Percentiles rank a stretch among this genome's conserved stretches.
phyloP scores from a whole-genome alignment of 37 sponge, comb jelly and placozoan genomes.

The Agelas oroides region DNA sequence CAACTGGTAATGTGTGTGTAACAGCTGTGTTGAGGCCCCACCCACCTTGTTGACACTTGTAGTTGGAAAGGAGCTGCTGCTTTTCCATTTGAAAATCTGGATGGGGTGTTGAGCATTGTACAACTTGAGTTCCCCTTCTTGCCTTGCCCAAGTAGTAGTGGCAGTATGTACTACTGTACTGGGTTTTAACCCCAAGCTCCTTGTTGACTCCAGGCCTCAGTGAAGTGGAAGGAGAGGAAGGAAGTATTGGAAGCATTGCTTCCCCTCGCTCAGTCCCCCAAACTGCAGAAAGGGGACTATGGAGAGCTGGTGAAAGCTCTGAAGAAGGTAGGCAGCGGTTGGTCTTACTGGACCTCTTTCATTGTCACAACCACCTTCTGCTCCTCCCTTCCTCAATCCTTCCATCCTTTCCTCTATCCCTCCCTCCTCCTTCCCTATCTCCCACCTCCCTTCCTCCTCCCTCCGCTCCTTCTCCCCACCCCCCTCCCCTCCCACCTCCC shows the following conservation, averaged over 20 bases:
- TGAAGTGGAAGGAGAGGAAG: conserved; percentile 93
- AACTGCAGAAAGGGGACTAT: conserved; percentile 83
- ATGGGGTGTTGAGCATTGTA: no score
- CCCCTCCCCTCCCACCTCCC: neutral
- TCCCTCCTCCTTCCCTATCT: neutral
- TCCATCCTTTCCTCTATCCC: neutral
- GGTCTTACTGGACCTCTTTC: neutral
- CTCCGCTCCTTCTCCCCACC: neutral
- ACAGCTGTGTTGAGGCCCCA: neutral
- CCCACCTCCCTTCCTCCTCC: neutral
- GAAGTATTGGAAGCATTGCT: conserved; percentile 83
- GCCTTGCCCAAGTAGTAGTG: no score
- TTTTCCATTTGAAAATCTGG: no score
- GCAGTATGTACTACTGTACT: no score
- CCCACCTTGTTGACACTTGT: no score
- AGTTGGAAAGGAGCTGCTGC: no score
- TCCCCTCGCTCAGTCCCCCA: conserved; percentile 74
- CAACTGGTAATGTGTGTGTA: conserved; percentile 59
- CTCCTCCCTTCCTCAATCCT: conserved; percentile 7
- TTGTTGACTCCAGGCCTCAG: no score
- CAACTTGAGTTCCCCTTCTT: no score
- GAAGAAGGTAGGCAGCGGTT: conserved; percentile 50
- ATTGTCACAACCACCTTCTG: neutral
- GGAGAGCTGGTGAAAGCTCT: conserved; percentile 77
- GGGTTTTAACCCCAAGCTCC: neutral